A percentile compares a stretch with the other conserved stretches of the same genome.
phyloP scores from a whole-genome alignment of 2,888 invertebrate genomes.

The Caenorhabditis macrosperma region DNA sequence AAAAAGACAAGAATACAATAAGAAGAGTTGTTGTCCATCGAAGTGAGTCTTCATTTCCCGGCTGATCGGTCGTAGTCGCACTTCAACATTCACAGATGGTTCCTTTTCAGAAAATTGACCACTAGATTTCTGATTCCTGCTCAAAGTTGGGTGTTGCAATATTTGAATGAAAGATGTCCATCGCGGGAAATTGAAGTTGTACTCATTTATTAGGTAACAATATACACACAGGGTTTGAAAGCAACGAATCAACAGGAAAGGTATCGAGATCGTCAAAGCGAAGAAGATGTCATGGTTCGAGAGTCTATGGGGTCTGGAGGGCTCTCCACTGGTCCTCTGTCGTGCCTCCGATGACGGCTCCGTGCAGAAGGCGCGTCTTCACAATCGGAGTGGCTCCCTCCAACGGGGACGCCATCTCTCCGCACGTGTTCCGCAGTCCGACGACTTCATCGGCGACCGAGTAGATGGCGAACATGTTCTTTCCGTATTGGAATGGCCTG shows the following conservation, averaged over 20 bases:
- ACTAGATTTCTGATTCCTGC: not conserved
- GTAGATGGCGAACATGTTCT: conserved; percentile 62
- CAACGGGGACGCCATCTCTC: conserved; percentile 46
- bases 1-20: no score
- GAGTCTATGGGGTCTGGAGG: conserved; percentile 49
- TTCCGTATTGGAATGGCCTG: conserved; percentile 59
- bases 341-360: conserved; percentile 58
- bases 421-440: conserved; percentile 50
- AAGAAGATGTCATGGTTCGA: not conserved
- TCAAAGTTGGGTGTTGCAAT: not conserved
- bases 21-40: no score
- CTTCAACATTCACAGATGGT: no score
- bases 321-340: conserved; percentile 59
- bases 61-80: no score
- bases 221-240: conserved; percentile 49
- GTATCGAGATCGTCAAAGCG: not conserved
- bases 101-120: no score
- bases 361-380: conserved; percentile 42
- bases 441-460: conserved; percentile 58
- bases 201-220: conserved; percentile 36
- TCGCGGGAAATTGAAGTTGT: not conserved
- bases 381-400: conserved; percentile 56
- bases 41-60: no score
- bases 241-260: conserved; percentile 33
- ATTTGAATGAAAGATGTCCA: no score